A percentile compares a stretch with the other conserved stretches of the same genome.
These are phyloP conservation scores for Lutjanus campechanus DNA, from an alignment of 2,797 vertebrate species.

Conservation along the genomic window DNA sequence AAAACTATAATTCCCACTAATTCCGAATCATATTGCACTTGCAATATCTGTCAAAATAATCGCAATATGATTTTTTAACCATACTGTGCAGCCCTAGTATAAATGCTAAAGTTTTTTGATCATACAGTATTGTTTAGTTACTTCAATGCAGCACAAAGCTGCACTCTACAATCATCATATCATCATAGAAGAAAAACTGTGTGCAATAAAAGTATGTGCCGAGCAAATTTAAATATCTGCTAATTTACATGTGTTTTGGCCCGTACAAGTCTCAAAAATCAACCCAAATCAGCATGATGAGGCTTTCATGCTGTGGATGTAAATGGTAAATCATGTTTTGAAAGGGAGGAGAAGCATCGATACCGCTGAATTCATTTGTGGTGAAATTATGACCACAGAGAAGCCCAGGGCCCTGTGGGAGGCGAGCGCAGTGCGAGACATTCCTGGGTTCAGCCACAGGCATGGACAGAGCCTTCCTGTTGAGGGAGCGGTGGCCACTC, in stretches of 20 bases:
- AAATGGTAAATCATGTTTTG: constrained; percentile 37
- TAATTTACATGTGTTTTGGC: neutral
- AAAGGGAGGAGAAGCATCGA: constrained; percentile 21
- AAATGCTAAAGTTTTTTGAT: neutral
- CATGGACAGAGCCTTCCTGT: constrained; percentile 65
- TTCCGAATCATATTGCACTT: too few species aligned
- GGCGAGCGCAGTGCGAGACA: constrained; percentile 59
- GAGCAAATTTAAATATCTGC: neutral
- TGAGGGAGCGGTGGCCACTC: constrained; percentile 61
- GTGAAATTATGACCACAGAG: constrained; percentile 52
- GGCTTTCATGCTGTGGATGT: constrained; percentile 11
- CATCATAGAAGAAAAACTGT: neutral
- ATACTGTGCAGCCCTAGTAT: neutral
- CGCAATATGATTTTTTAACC: too few species aligned
- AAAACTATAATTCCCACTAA: too few species aligned
- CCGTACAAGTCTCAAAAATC: neutral
- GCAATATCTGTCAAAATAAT: too few species aligned
- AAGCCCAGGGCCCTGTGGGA: constrained; percentile 56
- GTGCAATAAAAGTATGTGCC: neutral
- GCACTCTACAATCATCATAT: neutral
- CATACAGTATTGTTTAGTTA: neutral
- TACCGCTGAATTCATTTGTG: constrained; percentile 57
- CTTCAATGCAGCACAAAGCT: neutral
- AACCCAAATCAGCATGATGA: neutral
- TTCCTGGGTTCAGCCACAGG: constrained; percentile 78